Percentiles rank a stretch among this genome's conserved stretches.
phyloP scores from a whole-genome alignment of 2,113 vertebrate species.

The Falcunculus frontatus region DNA sequence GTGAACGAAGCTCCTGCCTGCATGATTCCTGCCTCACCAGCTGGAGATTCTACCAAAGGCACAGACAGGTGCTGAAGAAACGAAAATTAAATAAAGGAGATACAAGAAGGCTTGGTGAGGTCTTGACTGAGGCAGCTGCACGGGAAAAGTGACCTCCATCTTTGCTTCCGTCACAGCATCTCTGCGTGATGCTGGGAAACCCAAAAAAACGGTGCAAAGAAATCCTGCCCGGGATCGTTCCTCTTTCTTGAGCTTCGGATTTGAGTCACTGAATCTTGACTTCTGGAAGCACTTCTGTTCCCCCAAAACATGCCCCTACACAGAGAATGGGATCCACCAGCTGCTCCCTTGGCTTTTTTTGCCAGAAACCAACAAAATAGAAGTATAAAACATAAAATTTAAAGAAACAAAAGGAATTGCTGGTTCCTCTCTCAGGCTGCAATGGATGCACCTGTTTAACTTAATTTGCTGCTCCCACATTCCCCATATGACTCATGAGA shows the following conservation, averaged over 20 bases:
- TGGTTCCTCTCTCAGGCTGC: not conserved
- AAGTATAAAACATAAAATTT: not conserved
- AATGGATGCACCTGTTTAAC: not conserved
- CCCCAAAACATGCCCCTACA: not conserved
- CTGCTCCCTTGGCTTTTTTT: not conserved
- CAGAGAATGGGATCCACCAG: not conserved
- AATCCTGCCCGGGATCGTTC: fast-evolving
- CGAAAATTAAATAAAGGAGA: not conserved
- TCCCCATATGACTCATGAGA: not conserved
- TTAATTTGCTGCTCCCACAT: not conserved
- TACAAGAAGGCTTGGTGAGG: not conserved
- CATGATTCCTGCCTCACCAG: fast-evolving
- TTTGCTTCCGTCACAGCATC: fast-evolving
- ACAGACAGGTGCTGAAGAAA: not conserved
- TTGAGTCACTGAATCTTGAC: not conserved
- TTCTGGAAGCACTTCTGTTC: not conserved
- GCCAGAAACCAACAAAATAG: not conserved
- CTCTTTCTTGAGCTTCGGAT: not conserved
- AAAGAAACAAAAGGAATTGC: not conserved
- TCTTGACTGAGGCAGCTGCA: not conserved
- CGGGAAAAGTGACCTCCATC: not conserved
- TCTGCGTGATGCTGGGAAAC: not conserved
- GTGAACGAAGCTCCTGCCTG: not conserved
- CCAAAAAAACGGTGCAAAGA: not conserved
- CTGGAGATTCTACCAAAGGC: not conserved